Percentiles rank a stretch among this genome's conserved stretches.
Evolutionary conservation across 1,140 invertebrate species (phyloP).

Genomic region (Drosophila asahinai): DNA sequence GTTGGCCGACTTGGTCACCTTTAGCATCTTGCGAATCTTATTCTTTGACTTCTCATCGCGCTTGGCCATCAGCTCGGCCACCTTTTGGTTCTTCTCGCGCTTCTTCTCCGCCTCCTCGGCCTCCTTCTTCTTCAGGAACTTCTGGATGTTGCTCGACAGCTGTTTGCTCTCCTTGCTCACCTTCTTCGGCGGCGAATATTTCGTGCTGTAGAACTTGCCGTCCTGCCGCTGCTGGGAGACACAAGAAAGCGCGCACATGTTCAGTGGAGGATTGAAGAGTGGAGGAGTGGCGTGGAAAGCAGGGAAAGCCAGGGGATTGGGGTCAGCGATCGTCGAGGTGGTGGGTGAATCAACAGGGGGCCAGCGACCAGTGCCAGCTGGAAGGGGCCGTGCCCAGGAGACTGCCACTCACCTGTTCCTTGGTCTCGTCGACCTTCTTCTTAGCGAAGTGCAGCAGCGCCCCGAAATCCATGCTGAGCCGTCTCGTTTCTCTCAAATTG

Average conservation of each 20-base stretch:
- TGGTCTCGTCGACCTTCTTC: slow-evolving; percentile 86
- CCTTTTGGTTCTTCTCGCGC: slow-evolving; percentile 88
- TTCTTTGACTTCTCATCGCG: slow-evolving; percentile 90
- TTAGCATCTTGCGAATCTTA: slow-evolving; percentile 88
- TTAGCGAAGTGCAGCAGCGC: slow-evolving; percentile 87
- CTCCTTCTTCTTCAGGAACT: slow-evolving; percentile 92
- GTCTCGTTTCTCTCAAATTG: background rate
- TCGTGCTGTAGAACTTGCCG: slow-evolving; percentile 89
- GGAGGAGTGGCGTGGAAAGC: background rate
- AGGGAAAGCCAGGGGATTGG: slow-evolving; percentile 22
- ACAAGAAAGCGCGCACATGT: slow-evolving; percentile 2
- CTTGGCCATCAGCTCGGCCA: slow-evolving; percentile 89
- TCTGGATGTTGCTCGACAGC: slow-evolving; percentile 92
- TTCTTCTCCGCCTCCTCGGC: slow-evolving; percentile 90
- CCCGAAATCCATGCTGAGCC: slow-evolving; percentile 88
- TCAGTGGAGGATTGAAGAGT: background rate
- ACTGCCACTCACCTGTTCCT: slow-evolving; percentile 84
- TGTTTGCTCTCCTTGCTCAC: slow-evolving; percentile 88
- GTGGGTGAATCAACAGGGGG: slow-evolving; percentile 11
- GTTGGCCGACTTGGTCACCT: slow-evolving; percentile 94
- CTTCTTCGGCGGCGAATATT: slow-evolving; percentile 93
- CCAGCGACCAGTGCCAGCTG: background rate
- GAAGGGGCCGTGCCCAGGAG: no score
- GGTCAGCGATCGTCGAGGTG: slow-evolving; percentile 26
- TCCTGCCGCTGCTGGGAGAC: slow-evolving; percentile 51